Percentiles rank a stretch among this genome's conserved stretches.
These are phyloP conservation scores for Drosophila virilis DNA, from an alignment of 1,140 invertebrate species.

Conservation along the genomic window DNA sequence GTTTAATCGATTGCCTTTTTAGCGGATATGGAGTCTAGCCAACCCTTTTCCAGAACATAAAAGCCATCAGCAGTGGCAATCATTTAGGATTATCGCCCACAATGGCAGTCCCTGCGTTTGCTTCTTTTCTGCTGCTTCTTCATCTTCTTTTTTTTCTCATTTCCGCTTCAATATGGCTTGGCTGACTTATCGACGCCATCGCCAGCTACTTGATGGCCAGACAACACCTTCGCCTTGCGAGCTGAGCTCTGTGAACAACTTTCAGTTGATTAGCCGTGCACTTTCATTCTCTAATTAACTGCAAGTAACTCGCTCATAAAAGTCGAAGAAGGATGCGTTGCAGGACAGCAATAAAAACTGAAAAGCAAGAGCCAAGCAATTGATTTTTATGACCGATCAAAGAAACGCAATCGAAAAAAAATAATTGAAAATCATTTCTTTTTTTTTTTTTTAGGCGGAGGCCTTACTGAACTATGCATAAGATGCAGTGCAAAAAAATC, in stretches of 20 bases:
- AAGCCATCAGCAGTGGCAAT: slow-evolving; percentile 36
- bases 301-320: slow-evolving; percentile 63
- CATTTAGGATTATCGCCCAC: slow-evolving; percentile 34
- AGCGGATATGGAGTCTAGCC: slow-evolving; percentile 21
- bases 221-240: slow-evolving; percentile 50
- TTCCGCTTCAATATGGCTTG: slow-evolving; percentile 38
- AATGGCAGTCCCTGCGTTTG: slow-evolving; percentile 15
- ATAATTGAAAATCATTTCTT: slow-evolving; percentile 60
- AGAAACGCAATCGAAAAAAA: slow-evolving; percentile 45
- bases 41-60: slow-evolving; percentile 26
- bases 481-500: slow-evolving; percentile 12
- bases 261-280: slow-evolving; percentile 54
- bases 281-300: slow-evolving; percentile 68
- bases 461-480: neutral
- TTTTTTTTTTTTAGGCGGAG: slow-evolving; percentile 28
- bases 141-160: slow-evolving; percentile 45
- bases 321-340: slow-evolving; percentile 23
- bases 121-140: slow-evolving; percentile 20
- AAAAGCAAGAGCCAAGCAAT: slow-evolving; percentile 34
- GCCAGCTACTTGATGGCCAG: slow-evolving; percentile 33
- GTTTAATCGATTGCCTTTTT: slow-evolving; percentile 27
- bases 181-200: slow-evolving; percentile 25
- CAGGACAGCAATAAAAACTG: slow-evolving; percentile 28
- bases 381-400: slow-evolving; percentile 47
- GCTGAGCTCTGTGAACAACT: slow-evolving; percentile 32